These are phyloP conservation scores for Epiperipatus broadwayi DNA, from an alignment of 2,888 invertebrate genomes.

Conservation along the genomic window DNA sequence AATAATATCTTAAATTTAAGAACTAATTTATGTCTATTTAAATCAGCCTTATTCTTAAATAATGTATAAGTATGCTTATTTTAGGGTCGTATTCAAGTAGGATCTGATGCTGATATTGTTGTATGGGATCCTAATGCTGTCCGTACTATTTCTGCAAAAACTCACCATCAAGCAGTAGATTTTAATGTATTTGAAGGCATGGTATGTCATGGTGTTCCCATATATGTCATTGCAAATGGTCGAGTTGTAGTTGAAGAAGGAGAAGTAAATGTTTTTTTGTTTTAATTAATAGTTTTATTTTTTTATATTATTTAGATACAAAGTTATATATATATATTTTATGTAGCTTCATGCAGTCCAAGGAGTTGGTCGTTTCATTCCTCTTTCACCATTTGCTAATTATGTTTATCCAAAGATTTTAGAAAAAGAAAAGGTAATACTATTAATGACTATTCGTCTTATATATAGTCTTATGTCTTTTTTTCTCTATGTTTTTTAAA, in stretches of 20 bases:
- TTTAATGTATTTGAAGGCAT: constrained; percentile 35
- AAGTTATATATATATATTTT: neutral
- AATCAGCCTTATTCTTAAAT: neutral
- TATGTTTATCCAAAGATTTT: constrained; percentile 46
- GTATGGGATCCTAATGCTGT: constrained; percentile 81
- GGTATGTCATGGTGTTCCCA: constrained; percentile 30
- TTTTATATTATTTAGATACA: neutral
- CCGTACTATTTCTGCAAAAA: constrained; percentile 38
- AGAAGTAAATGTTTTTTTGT: constrained; percentile 21
- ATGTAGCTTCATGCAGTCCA: constrained; percentile 55
- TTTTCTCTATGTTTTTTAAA: no score
- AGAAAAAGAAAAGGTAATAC: constrained; percentile 37
- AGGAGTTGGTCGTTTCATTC: constrained; percentile 70
- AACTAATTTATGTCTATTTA: neutral
- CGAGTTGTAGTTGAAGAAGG: constrained; percentile 71
- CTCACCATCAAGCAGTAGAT: constrained; percentile 34
- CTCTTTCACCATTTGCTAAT: constrained; percentile 51
- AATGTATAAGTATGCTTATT: constrained; percentile 10
- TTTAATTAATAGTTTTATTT: no score
- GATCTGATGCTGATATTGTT: constrained; percentile 89
- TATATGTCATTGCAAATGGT: constrained; percentile 51
- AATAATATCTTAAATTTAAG: no score
- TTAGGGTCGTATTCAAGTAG: constrained; percentile 65
- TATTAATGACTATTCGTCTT: no score
- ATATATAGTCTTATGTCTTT: no score